Evolutionary conservation across 2,113 vertebrate species (phyloP), one percentile per base, ranked within the genome.

Genomic region (Salvelinus sp.): DNA sequence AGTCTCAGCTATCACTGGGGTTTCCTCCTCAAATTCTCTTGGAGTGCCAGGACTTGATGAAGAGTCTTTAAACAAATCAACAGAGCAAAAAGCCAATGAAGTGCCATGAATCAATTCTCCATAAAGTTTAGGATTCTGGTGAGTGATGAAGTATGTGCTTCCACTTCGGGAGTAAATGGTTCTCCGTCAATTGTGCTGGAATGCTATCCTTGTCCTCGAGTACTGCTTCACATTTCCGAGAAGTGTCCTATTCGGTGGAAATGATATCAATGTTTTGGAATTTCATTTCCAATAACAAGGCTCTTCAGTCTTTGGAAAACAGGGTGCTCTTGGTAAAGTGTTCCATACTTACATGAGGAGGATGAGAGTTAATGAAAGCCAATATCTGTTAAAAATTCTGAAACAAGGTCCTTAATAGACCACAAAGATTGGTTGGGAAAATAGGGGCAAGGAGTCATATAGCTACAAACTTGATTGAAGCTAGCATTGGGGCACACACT

Each of bases 171-270:
- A 90, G 90, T 81, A 91, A 92, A 87, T 79, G 83, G 83, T 70
- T 74, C 81, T 90, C 78, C 82, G 80, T 69, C 79, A 84, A 84
- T 83, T 88, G 93, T 87, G 88, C 81, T 94, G 92, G 94, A 96
- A 94, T 48, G 79, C 91, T 91, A 89, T 93, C 83, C 92, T 95
- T 91, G 93, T 93, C 91, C 91, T 96, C 90, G 91, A 96, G 93
- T 92, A 93, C 90, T 89, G 76, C 92, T 94, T 90, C 89, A 93
- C 83, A 83, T 88, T 91, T 92, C 82, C 81, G 82, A 94, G 88
- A 90, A 94, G 92, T 87, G 91, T 88, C 83, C 91, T 88, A 92
- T 93, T 94, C 92, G 87, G 93, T 92, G 91, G 93, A 93, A 90
- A 86, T 79, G 82, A 84, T 83, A 87, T 90, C 92, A 92, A 90